Base-by-base conservation (phyloP, 2,797 vertebrate genomes). In the Rhabdophis nuchalis region DNA sequence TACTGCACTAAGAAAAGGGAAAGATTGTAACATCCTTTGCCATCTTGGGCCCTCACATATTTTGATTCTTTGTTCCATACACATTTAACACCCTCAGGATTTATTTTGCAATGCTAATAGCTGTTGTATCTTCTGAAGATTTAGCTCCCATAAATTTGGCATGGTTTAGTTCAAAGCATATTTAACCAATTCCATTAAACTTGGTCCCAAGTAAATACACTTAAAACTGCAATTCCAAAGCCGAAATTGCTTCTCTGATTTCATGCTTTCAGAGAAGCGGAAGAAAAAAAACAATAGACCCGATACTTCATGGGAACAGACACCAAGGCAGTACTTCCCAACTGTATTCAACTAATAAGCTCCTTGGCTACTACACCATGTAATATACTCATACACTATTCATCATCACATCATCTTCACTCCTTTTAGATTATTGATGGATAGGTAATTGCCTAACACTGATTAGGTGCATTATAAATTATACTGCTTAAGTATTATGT, bases 401-500 rank as follows among this genome's bases (percentile, higher is more conserved):
- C 20, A 90, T 86, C 50, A 56, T 89, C 32, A 50, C 13, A 72
- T 89, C 89, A 94, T 4, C 32, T 94, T 85, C 77, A 72, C 57
- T 86, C 60, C 61, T 20, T 77, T 20, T 4, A 25, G 20, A n/a
- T 92, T 72, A 53, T 29, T 92, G n/a, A 90, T 64, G 16, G 29
- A 94, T n/a, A 27, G 41, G 46, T 94, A 95, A 93, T 54, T 89
- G 57, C 86, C 16, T 88, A 82, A 89, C 82, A 87, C 1, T 32
- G 50, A 95, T 54, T 88, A 90, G 46, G 64, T 88, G 64, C 72
- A 54, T 29, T 0, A 0, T 72, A 89, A 93, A 52, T 0, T 0
- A 64, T 14, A 72, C 53, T 36, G 89, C 89, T 92, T 87, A 64
- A 89, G 86, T 60, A 90, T 60, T 61, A 64, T 53, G 53, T 61